A percentile compares a stretch with the other conserved stretches of the same genome.
These are phyloP conservation scores for Colaptes auratus DNA, from an alignment of 2,113 vertebrate genomes.

Conservation along the genomic window DNA sequence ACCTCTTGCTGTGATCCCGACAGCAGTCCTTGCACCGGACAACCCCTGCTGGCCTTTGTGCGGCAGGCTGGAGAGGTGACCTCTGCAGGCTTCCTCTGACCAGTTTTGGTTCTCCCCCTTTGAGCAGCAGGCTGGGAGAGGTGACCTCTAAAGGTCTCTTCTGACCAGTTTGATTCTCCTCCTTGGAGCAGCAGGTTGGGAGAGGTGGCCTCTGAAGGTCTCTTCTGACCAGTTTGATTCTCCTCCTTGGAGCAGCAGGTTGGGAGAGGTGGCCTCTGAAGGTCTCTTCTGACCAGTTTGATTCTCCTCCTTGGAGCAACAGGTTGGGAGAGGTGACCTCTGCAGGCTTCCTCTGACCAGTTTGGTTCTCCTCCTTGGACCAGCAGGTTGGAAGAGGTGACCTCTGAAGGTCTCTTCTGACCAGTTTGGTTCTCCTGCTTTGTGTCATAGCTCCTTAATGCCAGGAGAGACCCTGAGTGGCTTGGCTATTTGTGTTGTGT, in stretches of 20 bases:
- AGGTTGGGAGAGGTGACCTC: no score
- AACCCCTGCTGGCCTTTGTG: background rate
- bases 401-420: background rate
- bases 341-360: no score
- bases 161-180: background rate
- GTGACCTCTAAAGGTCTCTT: background rate
- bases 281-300: background rate
- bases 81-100: no score
- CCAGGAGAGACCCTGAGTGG: background rate
- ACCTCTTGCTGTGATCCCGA: background rate
- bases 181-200: background rate
- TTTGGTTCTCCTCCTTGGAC: no score
- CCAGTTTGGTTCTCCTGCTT: background rate
- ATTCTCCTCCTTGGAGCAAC: background rate
- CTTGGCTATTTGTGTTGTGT: background rate
- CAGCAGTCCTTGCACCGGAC: background rate
- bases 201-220: background rate
- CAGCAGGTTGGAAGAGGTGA: no score
- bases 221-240: background rate
- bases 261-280: background rate
- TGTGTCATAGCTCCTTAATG: background rate
- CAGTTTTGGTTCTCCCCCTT: no score
- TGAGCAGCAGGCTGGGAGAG: background rate
- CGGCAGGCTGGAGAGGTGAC: background rate
- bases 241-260: background rate